Conservation (phyloP, 2,113 vertebrate species). For the Eclectus roratus region DNA sequence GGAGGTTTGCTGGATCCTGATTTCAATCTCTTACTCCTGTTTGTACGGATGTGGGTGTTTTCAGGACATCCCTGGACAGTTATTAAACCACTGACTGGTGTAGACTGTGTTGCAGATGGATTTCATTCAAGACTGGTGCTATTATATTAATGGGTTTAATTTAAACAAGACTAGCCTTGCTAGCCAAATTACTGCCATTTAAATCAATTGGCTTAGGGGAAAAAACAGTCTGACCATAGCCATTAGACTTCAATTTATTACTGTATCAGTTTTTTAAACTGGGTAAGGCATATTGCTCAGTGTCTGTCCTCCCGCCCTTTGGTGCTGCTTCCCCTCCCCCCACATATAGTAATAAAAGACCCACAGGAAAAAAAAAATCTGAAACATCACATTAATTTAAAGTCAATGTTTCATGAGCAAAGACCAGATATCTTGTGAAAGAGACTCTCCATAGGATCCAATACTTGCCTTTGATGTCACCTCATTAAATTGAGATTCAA, state of each 20-base stretch:
- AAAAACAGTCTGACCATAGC: slow-evolving; percentile 77
- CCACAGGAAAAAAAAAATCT: slow-evolving; percentile 16
- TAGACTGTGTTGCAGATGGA: slow-evolving; percentile 71
- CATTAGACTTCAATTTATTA: slow-evolving; percentile 85
- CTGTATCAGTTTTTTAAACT: slow-evolving; percentile 78
- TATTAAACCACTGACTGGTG: slow-evolving; percentile 77
- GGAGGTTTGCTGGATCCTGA: slow-evolving; percentile 6
- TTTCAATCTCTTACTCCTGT: slow-evolving; percentile 61
- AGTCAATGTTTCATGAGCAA: slow-evolving; percentile 73
- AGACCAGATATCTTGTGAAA: slow-evolving; percentile 70
- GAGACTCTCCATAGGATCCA: slow-evolving; percentile 60
- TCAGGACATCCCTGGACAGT: slow-evolving; percentile 70
- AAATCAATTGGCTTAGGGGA: slow-evolving; percentile 84
- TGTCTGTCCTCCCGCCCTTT: slow-evolving; percentile 70
- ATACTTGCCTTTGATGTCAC: slow-evolving; percentile 75
- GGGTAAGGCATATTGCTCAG: slow-evolving; percentile 69
- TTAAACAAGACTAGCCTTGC: slow-evolving; percentile 80
- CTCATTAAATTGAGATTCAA: slow-evolving; percentile 84
- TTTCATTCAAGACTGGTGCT: slow-evolving; percentile 77
- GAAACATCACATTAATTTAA: slow-evolving; percentile 74
- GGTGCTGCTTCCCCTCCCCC: slow-evolving; percentile 30
- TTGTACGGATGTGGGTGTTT: slow-evolving; percentile 59
- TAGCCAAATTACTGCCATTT: slow-evolving; percentile 85
- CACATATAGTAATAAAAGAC: slow-evolving; percentile 64
- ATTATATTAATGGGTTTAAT: slow-evolving; percentile 87